Base-by-base conservation (phyloP, 1,140 invertebrate genomes). In the Formica exsecta region DNA sequence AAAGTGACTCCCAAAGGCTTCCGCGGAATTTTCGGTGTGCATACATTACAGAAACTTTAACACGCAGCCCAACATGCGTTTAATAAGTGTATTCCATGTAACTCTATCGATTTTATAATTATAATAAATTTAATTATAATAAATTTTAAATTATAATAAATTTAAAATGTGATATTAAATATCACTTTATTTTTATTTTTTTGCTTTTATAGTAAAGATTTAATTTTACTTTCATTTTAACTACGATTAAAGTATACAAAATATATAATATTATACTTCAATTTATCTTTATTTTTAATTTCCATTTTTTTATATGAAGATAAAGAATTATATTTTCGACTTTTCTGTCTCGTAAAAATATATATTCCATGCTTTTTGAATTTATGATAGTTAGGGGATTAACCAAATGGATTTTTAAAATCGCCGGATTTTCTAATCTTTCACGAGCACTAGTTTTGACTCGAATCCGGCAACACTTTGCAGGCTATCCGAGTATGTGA, bases 381-480 rank as follows among this genome's bases (percentile, higher is more conserved):
- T 66, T 38, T 36, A 68, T 22, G n/a, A 0, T 6, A 54, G 19
- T 71, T 41, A 4, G 3, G 3, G 51, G 25, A 13, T 74, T 57
- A 22, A 74, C 38, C 16, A 22, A 57, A 38, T 38, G 6, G 2
- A n/a, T 36, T 7, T 8, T 64, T n/a, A 38, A 66, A 22, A 0
- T 51, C 19, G 59, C 41, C n/a, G 16, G 25, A 32, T 57, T 44
- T n/a, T 44, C n/a, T 36, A 65, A 65, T 65, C 25, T 79, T 66
- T 19, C 29, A n/a, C 32, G 41, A 66, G 11, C 32, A 29, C 54
- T 32, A 66, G 8, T n/a, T 48, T 65, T 25, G 41, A 48, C 29
- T 22, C 41, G 7, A 1, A 19, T 61, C 6, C 36, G 2, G 11
- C 41, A 22, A 61, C 29, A n/a, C 13, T 54, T 13, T 16, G 19